These are phyloP conservation scores for Slavum lentiscoides DNA, from an alignment of 2,888 invertebrate species.

Conservation along the genomic window DNA sequence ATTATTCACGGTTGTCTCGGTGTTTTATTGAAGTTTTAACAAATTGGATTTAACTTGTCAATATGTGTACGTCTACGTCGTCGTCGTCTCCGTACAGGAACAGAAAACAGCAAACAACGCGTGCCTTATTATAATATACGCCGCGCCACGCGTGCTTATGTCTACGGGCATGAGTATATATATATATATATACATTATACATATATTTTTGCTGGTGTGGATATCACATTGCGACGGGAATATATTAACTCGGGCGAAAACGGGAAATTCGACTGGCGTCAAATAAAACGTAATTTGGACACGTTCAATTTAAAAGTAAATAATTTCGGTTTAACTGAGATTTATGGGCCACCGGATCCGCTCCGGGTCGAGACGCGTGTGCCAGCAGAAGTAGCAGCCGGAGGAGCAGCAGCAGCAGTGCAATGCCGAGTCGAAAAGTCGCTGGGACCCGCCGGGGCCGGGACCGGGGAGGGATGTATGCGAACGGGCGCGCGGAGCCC, in stretches of 20 bases:
- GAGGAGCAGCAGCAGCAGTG: too few species aligned
- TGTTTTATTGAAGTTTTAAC: slow-evolving; percentile 49
- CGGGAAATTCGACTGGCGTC: slow-evolving; percentile 51
- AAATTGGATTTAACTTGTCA: slow-evolving; percentile 52
- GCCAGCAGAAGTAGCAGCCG: not conserved
- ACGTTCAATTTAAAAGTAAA: slow-evolving; percentile 52
- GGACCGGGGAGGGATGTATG: too few species aligned
- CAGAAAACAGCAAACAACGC: not conserved
- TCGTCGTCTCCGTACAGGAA: not conserved
- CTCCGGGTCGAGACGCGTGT: not conserved
- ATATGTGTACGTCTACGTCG: slow-evolving; percentile 29
- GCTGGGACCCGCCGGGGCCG: not conserved
- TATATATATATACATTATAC: too few species aligned
- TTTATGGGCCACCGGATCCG: slow-evolving; percentile 22
- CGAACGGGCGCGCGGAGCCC: too few species aligned
- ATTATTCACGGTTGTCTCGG: slow-evolving; percentile 36
- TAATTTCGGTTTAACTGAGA: slow-evolving; percentile 53
- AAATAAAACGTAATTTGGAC: slow-evolving; percentile 52
- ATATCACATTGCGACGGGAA: slow-evolving; percentile 32
- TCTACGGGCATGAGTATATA: too few species aligned
- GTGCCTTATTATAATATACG: too few species aligned
- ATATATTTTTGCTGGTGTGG: not conserved
- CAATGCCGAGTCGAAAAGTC: slow-evolving; percentile 4
- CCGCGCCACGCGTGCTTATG: not conserved
- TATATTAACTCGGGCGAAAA: slow-evolving; percentile 48